Conservation (phyloP, 2,113 vertebrate genomes). For the Numenius arquata region DNA sequence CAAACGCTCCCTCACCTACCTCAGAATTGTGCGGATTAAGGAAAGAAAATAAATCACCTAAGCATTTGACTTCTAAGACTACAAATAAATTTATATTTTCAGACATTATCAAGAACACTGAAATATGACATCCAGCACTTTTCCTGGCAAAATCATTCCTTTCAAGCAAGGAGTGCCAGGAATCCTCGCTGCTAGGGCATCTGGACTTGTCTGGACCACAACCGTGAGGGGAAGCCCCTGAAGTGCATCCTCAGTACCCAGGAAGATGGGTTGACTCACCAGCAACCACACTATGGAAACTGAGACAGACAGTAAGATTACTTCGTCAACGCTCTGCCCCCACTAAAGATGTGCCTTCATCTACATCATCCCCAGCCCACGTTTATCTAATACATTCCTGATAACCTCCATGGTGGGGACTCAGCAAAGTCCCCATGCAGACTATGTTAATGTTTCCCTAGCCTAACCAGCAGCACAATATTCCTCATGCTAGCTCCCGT, state of each 20-base stretch:
- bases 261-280: not conserved
- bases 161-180: not conserved
- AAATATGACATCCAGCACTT: not conserved
- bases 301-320: not conserved
- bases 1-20: not conserved
- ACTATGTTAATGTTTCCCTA: not conserved
- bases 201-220: not conserved
- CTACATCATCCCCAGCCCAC: no score
- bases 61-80: not conserved
- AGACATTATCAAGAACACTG: not conserved
- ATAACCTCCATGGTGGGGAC: not conserved
- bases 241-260: not conserved
- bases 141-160: not conserved
- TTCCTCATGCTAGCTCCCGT: rapidly evolving
- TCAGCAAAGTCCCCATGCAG: rapidly evolving
- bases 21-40: not conserved
- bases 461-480: not conserved
- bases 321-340: not conserved
- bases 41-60: not conserved
- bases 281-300: not conserved
- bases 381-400: not conserved
- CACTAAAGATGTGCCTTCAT: not conserved
- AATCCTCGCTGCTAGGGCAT: not conserved
- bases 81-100: not conserved
- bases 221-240: rapidly evolving